These are phyloP conservation scores for Dicycla oo DNA, from an alignment of 2,888 invertebrate genomes.

Conservation along the genomic window DNA sequence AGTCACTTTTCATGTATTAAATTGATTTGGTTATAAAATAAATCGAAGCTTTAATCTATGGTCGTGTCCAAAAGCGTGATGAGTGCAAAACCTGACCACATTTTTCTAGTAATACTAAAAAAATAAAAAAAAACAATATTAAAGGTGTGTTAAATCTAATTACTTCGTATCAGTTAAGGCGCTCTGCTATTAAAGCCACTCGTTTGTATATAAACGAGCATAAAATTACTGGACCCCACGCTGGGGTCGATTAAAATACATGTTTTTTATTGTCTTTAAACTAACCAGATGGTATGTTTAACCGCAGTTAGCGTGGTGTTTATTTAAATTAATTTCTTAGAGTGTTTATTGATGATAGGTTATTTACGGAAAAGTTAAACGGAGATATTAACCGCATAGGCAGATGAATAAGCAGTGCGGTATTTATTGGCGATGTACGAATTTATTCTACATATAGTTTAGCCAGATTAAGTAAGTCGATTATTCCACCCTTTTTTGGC, in stretches of 20 bases:
- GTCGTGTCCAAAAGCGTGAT: constrained; percentile 7
- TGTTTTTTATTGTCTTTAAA: constrained; percentile 74
- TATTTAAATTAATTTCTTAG: constrained; percentile 73
- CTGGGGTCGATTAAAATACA: constrained; percentile 79
- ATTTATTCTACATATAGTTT: background rate
- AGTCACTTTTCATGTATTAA: background rate
- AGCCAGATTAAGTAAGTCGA: background rate
- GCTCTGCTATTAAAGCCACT: constrained; percentile 73
- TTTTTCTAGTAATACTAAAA: constrained; percentile 8
- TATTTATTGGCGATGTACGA: background rate
- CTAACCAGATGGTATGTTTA: constrained; percentile 67
- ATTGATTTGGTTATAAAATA: too few relatives aligned
- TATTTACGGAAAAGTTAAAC: constrained; percentile 20
- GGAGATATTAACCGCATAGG: background rate
- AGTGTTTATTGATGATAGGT: constrained; percentile 19
- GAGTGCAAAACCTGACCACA: constrained; percentile 22
- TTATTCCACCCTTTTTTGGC: background rate
- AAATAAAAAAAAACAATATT: constrained; percentile 10
- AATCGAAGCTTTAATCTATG: too few relatives aligned
- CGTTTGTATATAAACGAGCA: constrained; percentile 76
- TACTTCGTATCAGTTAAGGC: constrained; percentile 49
- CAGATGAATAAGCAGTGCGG: background rate
- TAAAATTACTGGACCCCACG: constrained; percentile 80
- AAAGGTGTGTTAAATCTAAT: constrained; percentile 56
- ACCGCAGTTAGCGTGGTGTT: constrained; percentile 70